Base-by-base conservation (phyloP, 2,888 invertebrate genomes). In the Calliphora vomitoria region DNA sequence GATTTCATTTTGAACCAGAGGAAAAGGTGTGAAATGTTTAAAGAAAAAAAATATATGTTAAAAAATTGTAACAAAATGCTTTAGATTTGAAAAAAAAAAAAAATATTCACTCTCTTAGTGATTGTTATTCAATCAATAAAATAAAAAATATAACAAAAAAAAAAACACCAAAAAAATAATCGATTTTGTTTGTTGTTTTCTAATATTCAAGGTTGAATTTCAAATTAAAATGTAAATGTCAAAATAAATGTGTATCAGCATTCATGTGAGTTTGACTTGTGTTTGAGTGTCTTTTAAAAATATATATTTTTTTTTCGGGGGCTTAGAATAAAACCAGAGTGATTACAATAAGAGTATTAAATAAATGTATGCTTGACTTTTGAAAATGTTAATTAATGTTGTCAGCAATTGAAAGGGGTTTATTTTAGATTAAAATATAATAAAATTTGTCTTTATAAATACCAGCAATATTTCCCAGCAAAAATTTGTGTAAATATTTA, bases 71-170 rank as follows among this genome's bases (percentile, higher is more conserved):
- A 25, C 25, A 41, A 41, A 66, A 18, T 47, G 6, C 25, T 47
- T 25, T 20, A 47, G 10, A 44, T 62, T 62, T 35, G 0, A n/a
- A 62, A 35, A 35, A 20, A 41, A 4, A n/a, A 62, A 35, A 35
- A 20, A 41, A 41, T 8, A 41, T 44, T 44, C 6, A 69, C 66
- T 35, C 15, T 62, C 35, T 4, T 55, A 58, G 11, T 79, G 31
- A 79, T 79, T 69, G 58, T 68, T 79, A 68, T 79, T 58, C 55
- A 68, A 58, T 69, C 55, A 31, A 79, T 69, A 58, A 11, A 44
- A 44, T 53, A 18, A 18, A 18, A 53, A 53, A 53, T 10, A 53
- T 8, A 38, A 64, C 3, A 64, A 64, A 64, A 44, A 20, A 44
- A 13, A 41, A n/a, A 66, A 44, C 66, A 71, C 8, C 18, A 55